Conservation (phyloP, 2,888 invertebrate species). For the Drosophila ochracea region DNA sequence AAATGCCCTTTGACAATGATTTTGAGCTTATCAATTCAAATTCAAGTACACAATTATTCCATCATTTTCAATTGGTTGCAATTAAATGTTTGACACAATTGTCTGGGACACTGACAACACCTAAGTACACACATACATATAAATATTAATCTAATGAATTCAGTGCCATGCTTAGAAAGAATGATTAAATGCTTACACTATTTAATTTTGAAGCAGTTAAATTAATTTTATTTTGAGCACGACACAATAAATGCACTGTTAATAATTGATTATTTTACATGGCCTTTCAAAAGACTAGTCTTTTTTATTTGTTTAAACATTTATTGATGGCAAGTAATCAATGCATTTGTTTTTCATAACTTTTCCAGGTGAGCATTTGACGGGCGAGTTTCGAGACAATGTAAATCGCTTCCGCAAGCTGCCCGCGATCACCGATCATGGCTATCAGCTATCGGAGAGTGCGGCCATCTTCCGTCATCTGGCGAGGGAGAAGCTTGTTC, state of each 20-base stretch:
- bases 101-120: background rate
- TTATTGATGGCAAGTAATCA: background rate
- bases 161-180: conserved; percentile 5
- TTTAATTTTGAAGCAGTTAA: background rate
- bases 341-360: background rate
- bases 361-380: conserved; percentile 88
- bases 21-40: conserved; percentile 1
- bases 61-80: background rate
- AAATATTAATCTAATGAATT: background rate
- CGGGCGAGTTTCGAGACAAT: conserved; percentile 87
- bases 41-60: conserved; percentile 5
- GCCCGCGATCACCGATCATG: conserved; percentile 89
- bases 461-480: conserved; percentile 90
- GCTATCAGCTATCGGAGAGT: conserved; percentile 89
- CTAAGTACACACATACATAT: background rate
- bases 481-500: conserved; percentile 86
- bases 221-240: background rate
- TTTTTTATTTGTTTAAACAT: background rate
- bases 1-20: conserved; percentile 7
- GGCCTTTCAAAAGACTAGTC: background rate
- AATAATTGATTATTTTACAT: background rate
- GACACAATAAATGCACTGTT: background rate
- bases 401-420: conserved; percentile 88
- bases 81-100: conserved; percentile 14
- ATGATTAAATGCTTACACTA: background rate